Evolutionary conservation across 2,113 vertebrate species (phyloP).

Genomic region (Erinaceus europaeus): DNA sequence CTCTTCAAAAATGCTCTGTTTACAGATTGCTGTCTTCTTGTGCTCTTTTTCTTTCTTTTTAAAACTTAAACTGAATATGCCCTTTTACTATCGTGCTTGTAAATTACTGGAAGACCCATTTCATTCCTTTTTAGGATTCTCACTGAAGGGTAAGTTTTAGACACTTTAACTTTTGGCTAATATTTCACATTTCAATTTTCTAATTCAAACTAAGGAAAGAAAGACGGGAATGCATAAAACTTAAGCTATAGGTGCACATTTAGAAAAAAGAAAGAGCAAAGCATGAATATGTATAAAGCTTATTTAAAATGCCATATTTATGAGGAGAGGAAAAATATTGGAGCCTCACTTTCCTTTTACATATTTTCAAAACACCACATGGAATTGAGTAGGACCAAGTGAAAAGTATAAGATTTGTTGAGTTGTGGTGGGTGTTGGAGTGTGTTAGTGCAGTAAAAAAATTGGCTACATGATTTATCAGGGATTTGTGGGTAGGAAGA

Average conservation of each 20-base stretch:
- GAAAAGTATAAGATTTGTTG: constrained; percentile 67
- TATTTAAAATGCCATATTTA: constrained; percentile 76
- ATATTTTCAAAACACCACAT: constrained; percentile 76
- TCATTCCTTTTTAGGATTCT: constrained; percentile 14
- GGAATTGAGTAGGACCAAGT: constrained; percentile 71
- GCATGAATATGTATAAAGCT: constrained; percentile 74
- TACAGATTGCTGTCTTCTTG: constrained; percentile 12
- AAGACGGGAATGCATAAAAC: constrained; percentile 67
- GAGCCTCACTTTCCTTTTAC: constrained; percentile 68
- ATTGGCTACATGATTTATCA: constrained; percentile 31
- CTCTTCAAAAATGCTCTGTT: constrained; percentile 43
- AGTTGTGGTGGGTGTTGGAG: constrained; percentile 46
- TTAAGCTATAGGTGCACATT: constrained; percentile 73
- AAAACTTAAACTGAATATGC: neutral
- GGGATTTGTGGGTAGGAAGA: constrained; percentile 14
- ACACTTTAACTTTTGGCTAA: constrained; percentile 57
- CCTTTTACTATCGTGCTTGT: constrained; percentile 11
- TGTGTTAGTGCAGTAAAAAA: constrained; percentile 20
- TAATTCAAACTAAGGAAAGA: constrained; percentile 56
- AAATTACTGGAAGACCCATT: constrained; percentile 35
- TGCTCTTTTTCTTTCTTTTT: neutral
- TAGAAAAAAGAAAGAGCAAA: constrained; percentile 70
- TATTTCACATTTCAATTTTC: constrained; percentile 68
- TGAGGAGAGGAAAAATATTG: constrained; percentile 74
- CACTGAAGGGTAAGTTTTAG: constrained; percentile 41